A percentile compares a stretch with the other conserved stretches of the same genome.
These are phyloP conservation scores for Huso huso DNA, from an alignment of 2,797 vertebrate species.

Conservation along the genomic window DNA sequence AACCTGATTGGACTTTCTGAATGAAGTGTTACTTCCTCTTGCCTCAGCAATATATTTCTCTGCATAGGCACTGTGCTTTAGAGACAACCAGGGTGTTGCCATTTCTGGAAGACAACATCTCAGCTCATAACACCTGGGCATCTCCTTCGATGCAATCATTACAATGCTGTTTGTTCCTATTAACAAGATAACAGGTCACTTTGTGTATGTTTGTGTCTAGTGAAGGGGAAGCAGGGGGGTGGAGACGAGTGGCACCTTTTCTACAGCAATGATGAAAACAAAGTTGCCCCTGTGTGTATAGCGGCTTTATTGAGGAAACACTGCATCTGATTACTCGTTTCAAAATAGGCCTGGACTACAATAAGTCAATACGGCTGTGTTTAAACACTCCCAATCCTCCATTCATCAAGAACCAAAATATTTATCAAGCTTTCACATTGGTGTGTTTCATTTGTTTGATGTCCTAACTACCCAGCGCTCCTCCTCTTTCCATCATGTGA, in stretches of 20 bases:
- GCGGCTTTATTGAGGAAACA: conserved; percentile 34
- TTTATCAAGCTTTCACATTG: conserved; percentile 35
- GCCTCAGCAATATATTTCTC: too few relatives aligned
- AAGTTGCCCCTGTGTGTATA: conserved; percentile 19
- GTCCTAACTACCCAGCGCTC: conserved; percentile 39
- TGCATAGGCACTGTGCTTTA: too few relatives aligned
- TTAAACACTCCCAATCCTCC: conserved; percentile 17
- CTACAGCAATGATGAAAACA: conserved; percentile 38
- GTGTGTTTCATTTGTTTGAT: conserved; percentile 56
- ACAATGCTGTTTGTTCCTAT: too few relatives aligned
- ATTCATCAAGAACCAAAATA: conserved; percentile 43
- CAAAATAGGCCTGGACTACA: conserved; percentile 15
- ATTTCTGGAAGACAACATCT: too few relatives aligned
- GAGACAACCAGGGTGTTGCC: too few relatives aligned
- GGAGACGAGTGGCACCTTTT: conserved; percentile 18
- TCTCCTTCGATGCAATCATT: too few relatives aligned
- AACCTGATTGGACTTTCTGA: too few relatives aligned
- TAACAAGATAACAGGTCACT: too few relatives aligned
- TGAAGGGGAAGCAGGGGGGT: too few relatives aligned
- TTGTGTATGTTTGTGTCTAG: too few relatives aligned
- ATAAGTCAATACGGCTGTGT: conserved; percentile 18
- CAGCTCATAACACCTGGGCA: too few relatives aligned
- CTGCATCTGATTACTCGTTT: conserved; percentile 33
- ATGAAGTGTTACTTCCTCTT: too few relatives aligned
- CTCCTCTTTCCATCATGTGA: conserved; percentile 35